A percentile compares a stretch with the other conserved stretches of the same genome.
Evolutionary conservation across 2,113 vertebrate species (phyloP).

Genomic region (Cryptotis parvus): DNA sequence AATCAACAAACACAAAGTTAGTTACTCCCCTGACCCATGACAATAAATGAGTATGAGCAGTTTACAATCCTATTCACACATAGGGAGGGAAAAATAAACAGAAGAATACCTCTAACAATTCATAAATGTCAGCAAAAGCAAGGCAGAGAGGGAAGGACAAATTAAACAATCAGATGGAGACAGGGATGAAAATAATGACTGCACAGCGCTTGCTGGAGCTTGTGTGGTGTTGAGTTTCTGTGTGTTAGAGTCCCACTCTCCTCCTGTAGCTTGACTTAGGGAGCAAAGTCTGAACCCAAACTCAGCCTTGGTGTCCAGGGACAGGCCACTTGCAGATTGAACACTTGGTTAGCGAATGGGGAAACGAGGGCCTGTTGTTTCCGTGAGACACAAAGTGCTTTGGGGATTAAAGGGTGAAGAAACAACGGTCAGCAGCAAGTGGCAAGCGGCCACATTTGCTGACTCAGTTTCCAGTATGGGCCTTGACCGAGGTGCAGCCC

Average conservation of each 20-base stretch:
- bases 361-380: conserved; percentile 6
- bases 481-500: neutral
- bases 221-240: no score
- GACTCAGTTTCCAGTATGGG: neutral
- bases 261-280: neutral
- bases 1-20: conserved; percentile 31
- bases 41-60: neutral
- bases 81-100: neutral
- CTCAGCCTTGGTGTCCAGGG: neutral
- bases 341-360: neutral
- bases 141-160: neutral
- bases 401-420: neutral
- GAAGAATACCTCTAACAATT: neutral
- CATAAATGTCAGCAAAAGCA: conserved; percentile 18
- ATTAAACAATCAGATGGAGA: neutral
- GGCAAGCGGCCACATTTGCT: neutral
- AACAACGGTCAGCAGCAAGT: neutral
- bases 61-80: conserved; percentile 29
- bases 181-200: neutral
- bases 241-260: neutral
- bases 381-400: neutral
- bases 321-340: neutral
- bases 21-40: neutral
- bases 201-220: neutral
- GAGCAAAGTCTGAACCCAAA: neutral